These are phyloP conservation scores for Syngnathus typhle DNA, from an alignment of 2,113 vertebrate genomes.

Conservation along the genomic window DNA sequence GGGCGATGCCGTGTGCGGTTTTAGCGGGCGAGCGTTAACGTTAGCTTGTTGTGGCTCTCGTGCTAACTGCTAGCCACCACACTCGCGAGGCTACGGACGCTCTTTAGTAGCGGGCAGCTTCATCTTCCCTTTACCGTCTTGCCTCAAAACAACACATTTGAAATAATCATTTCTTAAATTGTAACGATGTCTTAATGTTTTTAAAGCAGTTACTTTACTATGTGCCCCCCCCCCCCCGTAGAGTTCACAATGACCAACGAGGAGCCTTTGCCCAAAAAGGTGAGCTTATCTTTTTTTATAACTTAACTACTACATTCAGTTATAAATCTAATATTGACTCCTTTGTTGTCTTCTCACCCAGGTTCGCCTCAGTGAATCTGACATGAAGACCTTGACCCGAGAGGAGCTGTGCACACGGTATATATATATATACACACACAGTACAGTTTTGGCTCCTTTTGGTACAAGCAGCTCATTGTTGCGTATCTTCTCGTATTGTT, in stretches of 20 bases:
- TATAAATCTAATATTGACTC: background rate
- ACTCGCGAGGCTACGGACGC: slow-evolving; percentile 17
- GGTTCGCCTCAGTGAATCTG: slow-evolving; percentile 97
- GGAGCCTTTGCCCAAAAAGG: slow-evolving; percentile 98
- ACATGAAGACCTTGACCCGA: slow-evolving; percentile 94
- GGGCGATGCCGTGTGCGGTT: slow-evolving; percentile 16
- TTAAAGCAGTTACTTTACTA: slow-evolving; percentile 21
- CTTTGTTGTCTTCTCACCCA: slow-evolving; percentile 39
- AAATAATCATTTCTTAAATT: background rate
- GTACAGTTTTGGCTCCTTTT: background rate
- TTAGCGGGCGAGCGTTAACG: slow-evolving; percentile 12
- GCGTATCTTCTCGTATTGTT: slow-evolving; percentile 28
- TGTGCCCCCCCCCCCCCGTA: slow-evolving; percentile 35
- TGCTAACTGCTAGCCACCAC: slow-evolving; percentile 23
- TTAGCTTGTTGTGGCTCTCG: slow-evolving; percentile 19
- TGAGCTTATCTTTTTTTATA: slow-evolving; percentile 49
- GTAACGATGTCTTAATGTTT: background rate
- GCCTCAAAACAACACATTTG: background rate
- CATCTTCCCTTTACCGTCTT: background rate
- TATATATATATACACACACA: background rate
- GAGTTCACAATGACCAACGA: slow-evolving; percentile 96
- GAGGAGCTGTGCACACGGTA: slow-evolving; percentile 94
- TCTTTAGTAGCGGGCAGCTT: background rate
- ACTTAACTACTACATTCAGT: background rate
- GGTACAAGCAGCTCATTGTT: slow-evolving; percentile 11